Conservation (phyloP, 2,113 vertebrate genomes). For the Atrichornis clamosus region DNA sequence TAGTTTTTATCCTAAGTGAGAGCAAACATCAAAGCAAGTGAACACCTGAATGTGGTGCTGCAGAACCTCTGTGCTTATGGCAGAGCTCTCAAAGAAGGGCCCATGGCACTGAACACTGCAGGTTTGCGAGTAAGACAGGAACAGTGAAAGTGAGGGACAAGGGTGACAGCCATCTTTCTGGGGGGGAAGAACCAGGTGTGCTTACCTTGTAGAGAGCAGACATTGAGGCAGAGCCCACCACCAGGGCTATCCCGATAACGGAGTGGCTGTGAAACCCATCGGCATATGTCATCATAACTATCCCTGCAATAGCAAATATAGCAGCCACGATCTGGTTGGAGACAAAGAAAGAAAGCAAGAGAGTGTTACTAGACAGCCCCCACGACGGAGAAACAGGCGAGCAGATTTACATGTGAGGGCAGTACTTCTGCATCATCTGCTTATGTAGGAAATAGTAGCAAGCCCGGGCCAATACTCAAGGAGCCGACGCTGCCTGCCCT, state of each 20-base stretch:
- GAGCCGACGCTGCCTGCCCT: not conserved
- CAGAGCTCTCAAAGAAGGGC: not conserved
- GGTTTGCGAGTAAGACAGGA: not conserved
- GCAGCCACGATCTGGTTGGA: constrained; percentile 89
- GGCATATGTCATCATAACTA: constrained; percentile 97
- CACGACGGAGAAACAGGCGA: not conserved
- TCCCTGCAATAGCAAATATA: constrained; percentile 96
- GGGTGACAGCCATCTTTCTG: too few species aligned
- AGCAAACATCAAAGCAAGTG: not conserved
- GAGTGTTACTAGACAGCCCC: not conserved
- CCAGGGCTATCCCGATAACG: constrained; percentile 91
- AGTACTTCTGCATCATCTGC: not conserved
- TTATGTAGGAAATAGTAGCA: not conserved
- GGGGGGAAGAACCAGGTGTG: not conserved
- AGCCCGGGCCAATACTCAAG: accelerated
- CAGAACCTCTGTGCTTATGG: not conserved
- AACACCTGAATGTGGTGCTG: not conserved
- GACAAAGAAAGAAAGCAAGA: not conserved
- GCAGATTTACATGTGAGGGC: not conserved
- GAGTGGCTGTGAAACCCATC: constrained; percentile 97
- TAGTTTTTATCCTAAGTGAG: not conserved
- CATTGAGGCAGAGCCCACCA: constrained; percentile 92
- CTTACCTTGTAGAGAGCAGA: constrained; percentile 95
- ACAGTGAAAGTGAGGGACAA: not conserved
- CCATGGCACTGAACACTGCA: not conserved